Base-by-base conservation (phyloP, 2,113 vertebrate genomes). In the Vulpes vulpes region DNA sequence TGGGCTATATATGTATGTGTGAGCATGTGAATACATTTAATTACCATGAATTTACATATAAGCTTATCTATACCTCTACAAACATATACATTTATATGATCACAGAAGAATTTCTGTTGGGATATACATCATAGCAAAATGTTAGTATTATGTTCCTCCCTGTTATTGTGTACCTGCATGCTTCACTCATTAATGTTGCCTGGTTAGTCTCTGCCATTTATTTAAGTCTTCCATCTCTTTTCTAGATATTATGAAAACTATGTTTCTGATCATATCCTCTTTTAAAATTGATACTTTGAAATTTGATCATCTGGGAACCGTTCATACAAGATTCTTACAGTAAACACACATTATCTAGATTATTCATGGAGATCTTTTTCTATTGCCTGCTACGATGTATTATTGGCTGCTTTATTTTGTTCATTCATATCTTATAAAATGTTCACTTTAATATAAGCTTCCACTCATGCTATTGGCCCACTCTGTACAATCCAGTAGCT, bases 241-340 rank as follows among this genome's bases (percentile, higher is more conserved):
- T 64, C 10, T 35, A 73, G 38, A 43, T 49, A 69, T 16, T 59
- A 22, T 49, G 69, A 32, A 43, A 81, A 84, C 27, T 73, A 30
- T 27, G 17, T 73, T 74, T 74, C 64, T 93, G 9, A 76, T 79
- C 67, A 25, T 19, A 87, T 65, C 10, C 10, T 91, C 51, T 83
- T 62, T 51, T 35, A 96, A 91, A 88, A 71, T 64, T 78, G 23
- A 64, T 67, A 32, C 20, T 86, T 74, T 80, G 89, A 96, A 86
- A 87, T 83, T 88, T 60, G n/a, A n/a, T 93, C 20, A 79, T 32
- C 4, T 90, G 22, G 57, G 55, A 91, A 74, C 27, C 93, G 23
- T 79, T 85, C n/a, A 84, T 65, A 35, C 2, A 93, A 53, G 9
- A 76, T 32, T 83, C 5, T 49, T 62, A 55, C 4, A 25, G 71